Percentiles rank a stretch among this genome's conserved stretches.
Conservation (phyloP, 2,888 invertebrate species). For the Boloria selene region DNA sequence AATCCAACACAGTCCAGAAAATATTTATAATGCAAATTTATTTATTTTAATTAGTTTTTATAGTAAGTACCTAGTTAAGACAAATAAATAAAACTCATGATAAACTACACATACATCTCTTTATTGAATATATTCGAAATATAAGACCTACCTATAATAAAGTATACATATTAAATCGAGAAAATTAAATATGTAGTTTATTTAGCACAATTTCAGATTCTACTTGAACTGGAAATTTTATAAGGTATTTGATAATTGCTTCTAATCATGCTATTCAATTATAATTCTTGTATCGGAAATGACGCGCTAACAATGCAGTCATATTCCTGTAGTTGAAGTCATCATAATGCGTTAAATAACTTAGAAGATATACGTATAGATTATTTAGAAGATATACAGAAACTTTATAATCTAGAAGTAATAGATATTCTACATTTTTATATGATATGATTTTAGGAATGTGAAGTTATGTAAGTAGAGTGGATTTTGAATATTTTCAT, state of each 20-base stretch:
- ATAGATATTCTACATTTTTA: slow-evolving; percentile 8
- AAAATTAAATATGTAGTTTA: no score
- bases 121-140: no score
- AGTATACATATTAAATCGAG: no score
- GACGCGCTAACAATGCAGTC: neutral
- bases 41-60: neutral
- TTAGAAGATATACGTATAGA: neutral
- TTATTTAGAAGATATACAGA: neutral
- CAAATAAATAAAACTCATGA: no score
- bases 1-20: neutral
- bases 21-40: neutral
- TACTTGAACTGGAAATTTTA: no score
- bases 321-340: no score
- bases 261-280: neutral
- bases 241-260: no score
- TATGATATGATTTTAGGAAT: no score
- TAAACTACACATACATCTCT: no score
- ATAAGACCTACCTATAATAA: no score
- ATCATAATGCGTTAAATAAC: neutral
- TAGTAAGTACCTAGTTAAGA: neutral
- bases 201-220: no score
- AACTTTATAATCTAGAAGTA: neutral
- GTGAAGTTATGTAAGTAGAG: neutral
- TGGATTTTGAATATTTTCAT: slow-evolving; percentile 1
- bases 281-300: slow-evolving; percentile 12